Percentiles rank a stretch among this genome's conserved stretches.
These are phyloP conservation scores for Mimas tiliae DNA, from an alignment of 2,888 invertebrate genomes.

Conservation along the genomic window DNA sequence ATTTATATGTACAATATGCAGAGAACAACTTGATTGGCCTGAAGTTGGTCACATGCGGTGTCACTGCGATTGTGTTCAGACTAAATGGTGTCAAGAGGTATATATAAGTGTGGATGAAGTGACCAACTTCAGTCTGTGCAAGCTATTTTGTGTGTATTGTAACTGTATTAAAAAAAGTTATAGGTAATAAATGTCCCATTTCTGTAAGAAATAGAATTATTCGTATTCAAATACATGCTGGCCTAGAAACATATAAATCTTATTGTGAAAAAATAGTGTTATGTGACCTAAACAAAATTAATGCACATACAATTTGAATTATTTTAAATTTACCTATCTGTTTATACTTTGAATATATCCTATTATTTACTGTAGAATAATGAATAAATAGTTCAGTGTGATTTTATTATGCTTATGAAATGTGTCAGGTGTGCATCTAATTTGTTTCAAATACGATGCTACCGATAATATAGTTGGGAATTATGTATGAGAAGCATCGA, in stretches of 20 bases:
- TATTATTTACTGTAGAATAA: not conserved
- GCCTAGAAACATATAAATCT: slow-evolving; percentile 21
- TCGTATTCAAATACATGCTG: not conserved
- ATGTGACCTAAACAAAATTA: not conserved
- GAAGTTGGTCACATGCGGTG: no score
- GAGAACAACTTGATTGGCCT: no score
- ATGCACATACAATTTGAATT: slow-evolving; percentile 9
- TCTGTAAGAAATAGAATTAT: not conserved
- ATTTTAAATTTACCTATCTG: not conserved
- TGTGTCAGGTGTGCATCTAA: not conserved
- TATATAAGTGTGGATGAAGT: no score
- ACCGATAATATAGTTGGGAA: no score
- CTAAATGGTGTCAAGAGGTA: no score
- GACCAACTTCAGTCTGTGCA: no score
- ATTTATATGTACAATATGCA: no score
- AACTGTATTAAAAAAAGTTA: not conserved
- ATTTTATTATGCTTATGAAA: not conserved
- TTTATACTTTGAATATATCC: not conserved
- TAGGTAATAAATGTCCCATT: not conserved
- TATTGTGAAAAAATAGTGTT: slow-evolving; percentile 15
- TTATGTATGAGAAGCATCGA: no score
- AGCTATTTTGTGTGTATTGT: not conserved
- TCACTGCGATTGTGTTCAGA: no score
- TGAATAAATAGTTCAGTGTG: not conserved
- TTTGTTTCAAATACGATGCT: no score